Conservation (phyloP, 2,113 vertebrate species). For the Pholis gunnellus region DNA sequence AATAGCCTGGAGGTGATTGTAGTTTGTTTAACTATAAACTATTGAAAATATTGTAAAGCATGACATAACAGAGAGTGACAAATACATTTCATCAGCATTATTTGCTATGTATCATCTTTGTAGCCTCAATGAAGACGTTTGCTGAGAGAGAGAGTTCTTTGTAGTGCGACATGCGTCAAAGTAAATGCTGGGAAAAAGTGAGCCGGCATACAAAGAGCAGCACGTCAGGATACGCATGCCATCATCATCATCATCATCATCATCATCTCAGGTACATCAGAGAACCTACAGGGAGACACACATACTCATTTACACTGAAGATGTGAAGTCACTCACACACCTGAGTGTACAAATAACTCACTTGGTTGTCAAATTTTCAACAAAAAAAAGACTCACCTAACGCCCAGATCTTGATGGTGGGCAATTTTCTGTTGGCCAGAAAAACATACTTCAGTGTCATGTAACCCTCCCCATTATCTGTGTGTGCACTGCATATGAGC, state of each 20-base stretch:
- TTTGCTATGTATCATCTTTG: slow-evolving; percentile 11
- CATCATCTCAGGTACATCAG: slow-evolving; percentile 5
- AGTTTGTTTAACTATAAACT: slow-evolving; percentile 25
- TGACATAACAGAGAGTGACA: background rate
- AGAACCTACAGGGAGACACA: slow-evolving; percentile 18
- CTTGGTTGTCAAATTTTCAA: background rate
- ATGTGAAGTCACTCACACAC: background rate
- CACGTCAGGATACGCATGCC: background rate
- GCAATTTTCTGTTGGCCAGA: slow-evolving; percentile 71
- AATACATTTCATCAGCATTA: background rate
- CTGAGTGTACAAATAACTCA: background rate
- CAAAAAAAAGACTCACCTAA: slow-evolving; percentile 44
- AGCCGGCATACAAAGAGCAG: background rate
- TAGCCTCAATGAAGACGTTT: background rate
- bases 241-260: background rate
- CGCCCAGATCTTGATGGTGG: slow-evolving; percentile 45
- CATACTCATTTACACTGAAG: background rate
- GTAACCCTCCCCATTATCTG: too few relatives aligned
- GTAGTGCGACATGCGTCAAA: background rate
- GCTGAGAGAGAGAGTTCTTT: background rate
- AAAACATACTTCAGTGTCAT: background rate
- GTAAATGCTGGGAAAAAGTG: background rate
- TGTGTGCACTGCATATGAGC: background rate
- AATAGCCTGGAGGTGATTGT: background rate
- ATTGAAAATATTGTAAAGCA: slow-evolving; percentile 11